Conservation (phyloP, 2,797 vertebrate genomes). For the Carapus acus region DNA sequence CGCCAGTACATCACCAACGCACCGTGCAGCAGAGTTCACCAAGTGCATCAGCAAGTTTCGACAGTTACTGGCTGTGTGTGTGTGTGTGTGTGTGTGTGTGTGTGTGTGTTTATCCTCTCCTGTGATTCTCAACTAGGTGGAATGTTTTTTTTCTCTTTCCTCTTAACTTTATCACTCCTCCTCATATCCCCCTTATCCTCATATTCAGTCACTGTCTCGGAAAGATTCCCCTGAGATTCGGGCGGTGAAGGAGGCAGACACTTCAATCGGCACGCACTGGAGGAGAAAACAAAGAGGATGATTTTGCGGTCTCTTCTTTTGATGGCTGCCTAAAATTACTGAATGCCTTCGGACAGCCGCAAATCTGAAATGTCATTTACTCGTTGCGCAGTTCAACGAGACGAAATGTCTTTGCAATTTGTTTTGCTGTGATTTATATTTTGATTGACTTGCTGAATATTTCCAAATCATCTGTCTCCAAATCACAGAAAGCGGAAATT, state of each 20-base stretch:
- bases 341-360: slow-evolving; percentile 21
- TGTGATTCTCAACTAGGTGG: slow-evolving; percentile 43
- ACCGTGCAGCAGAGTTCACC: no score
- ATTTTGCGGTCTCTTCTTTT: slow-evolving; percentile 35
- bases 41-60: no score
- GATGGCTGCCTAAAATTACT: slow-evolving; percentile 14
- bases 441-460: not conserved
- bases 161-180: slow-evolving; percentile 40
- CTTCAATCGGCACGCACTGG: slow-evolving; percentile 32
- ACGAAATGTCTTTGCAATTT: slow-evolving; percentile 40
- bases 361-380: slow-evolving; percentile 40
- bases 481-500: slow-evolving; percentile 90
- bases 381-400: slow-evolving; percentile 11
- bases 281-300: slow-evolving; percentile 23
- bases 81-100: no score
- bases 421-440: slow-evolving; percentile 32
- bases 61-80: no score
- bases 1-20: no score
- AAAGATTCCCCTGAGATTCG: slow-evolving; percentile 45
- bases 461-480: not conserved
- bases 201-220: slow-evolving; percentile 27
- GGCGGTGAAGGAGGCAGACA: slow-evolving; percentile 44
- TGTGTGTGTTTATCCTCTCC: slow-evolving; percentile 49
- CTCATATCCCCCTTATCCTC: no score
- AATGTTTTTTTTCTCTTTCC: slow-evolving; percentile 41